Evolutionary conservation across 2,797 vertebrate genomes (phyloP).

Genomic region (Coregonus suidteri): DNA sequence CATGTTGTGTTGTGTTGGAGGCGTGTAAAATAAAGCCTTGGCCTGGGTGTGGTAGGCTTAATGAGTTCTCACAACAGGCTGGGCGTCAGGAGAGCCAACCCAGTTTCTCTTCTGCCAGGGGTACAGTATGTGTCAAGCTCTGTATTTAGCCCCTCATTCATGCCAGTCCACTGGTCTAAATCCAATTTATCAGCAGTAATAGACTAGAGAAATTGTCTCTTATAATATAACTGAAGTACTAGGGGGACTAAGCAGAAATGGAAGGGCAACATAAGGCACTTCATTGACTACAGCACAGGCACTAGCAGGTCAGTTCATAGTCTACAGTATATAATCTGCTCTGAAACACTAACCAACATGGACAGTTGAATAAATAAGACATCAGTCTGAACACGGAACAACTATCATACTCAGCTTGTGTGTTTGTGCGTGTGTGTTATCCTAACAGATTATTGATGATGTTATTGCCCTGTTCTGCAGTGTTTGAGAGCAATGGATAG

Average conservation of each 20-base stretch:
- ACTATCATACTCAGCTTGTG: not conserved
- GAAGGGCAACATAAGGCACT: constrained; percentile 42
- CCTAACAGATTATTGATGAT: constrained; percentile 22
- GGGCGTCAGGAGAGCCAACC: constrained; percentile 17
- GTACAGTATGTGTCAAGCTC: constrained; percentile 42
- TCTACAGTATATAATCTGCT: not conserved
- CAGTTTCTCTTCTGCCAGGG: constrained; percentile 22
- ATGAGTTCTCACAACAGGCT: constrained; percentile 28
- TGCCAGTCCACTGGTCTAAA: constrained; percentile 63
- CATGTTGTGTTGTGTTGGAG: not conserved
- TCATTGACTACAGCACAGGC: constrained; percentile 32
- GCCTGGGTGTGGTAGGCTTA: constrained; percentile 3
- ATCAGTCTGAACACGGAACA: no score
- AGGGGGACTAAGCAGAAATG: constrained; percentile 42
- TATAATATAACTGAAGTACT: constrained; percentile 56
- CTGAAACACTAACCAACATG: not conserved
- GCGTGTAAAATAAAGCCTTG: not conserved
- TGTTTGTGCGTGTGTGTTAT: constrained; percentile 17
- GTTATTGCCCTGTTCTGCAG: constrained; percentile 18
- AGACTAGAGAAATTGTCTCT: constrained; percentile 72
- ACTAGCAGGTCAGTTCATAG: not conserved
- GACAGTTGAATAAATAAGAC: no score
- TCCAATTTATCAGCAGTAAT: constrained; percentile 78
- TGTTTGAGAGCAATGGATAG: constrained; percentile 26
- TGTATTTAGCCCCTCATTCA: constrained; percentile 53